These are phyloP conservation scores for Fistularia commersonii DNA, from an alignment of 2,797 vertebrate species.

Conservation along the genomic window DNA sequence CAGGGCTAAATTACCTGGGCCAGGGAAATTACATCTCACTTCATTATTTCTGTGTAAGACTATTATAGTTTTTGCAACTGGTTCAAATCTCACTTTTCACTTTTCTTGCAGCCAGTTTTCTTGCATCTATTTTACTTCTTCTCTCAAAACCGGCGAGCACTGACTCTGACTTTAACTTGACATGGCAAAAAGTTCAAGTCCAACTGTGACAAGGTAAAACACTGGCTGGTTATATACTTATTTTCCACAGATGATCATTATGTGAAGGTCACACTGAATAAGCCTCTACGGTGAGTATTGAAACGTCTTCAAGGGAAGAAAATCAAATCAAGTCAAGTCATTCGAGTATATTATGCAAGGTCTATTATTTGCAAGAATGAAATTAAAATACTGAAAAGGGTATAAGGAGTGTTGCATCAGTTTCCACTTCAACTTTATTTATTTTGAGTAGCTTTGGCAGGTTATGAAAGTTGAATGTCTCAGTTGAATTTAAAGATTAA, in stretches of 20 bases:
- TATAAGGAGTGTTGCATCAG: slow-evolving; percentile 4
- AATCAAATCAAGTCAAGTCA: too few species aligned
- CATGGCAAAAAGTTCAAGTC: too few species aligned
- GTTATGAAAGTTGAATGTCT: slow-evolving; percentile 63
- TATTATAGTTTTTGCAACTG: slow-evolving; percentile 24
- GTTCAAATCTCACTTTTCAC: slow-evolving; percentile 34
- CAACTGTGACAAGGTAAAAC: too few species aligned
- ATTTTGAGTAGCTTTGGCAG: slow-evolving; percentile 45
- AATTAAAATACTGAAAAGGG: neutral
- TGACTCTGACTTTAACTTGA: too few species aligned
- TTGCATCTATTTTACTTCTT: neutral
- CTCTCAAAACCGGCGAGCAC: too few species aligned
- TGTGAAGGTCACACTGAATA: too few species aligned
- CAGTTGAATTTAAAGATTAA: slow-evolving; percentile 66
- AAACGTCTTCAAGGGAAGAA: too few species aligned
- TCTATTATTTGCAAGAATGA: too few species aligned
- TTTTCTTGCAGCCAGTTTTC: slow-evolving; percentile 50
- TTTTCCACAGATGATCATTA: too few species aligned
- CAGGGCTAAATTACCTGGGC: slow-evolving; percentile 11
- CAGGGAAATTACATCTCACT: slow-evolving; percentile 5
- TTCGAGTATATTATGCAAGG: too few species aligned
- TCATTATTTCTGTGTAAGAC: slow-evolving; percentile 19
- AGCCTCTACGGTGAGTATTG: too few species aligned
- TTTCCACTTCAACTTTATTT: slow-evolving; percentile 14
- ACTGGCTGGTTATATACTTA: too few species aligned